Conservation (phyloP, 2,888 invertebrate genomes). For the Polydesmus complanatus region DNA sequence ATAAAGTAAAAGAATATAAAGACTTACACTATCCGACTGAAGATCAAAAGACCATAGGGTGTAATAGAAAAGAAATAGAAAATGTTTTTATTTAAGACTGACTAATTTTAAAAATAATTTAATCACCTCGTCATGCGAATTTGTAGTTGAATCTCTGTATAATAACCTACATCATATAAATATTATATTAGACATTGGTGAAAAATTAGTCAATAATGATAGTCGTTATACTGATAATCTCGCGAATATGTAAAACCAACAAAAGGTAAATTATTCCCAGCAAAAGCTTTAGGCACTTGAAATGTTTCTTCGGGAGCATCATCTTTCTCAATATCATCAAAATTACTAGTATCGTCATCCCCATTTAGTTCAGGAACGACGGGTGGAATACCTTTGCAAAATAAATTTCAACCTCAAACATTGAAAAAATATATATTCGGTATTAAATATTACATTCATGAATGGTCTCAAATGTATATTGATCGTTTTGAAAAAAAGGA, state of each 20-base stretch:
- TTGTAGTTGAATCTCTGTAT: not conserved
- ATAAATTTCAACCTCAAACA: slow-evolving; percentile 3
- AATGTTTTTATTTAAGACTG: not conserved
- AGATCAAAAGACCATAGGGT: slow-evolving; percentile 2
- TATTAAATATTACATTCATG: slow-evolving; percentile 70
- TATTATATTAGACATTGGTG: not conserved
- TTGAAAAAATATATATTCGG: slow-evolving; percentile 15
- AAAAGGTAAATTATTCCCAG: slow-evolving; percentile 96
- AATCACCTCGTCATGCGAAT: slow-evolving; percentile 9
- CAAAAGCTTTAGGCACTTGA: slow-evolving; percentile 91
- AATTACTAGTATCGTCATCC: slow-evolving; percentile 96
- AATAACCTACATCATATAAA: slow-evolving; percentile 5
- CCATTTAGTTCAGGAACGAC: slow-evolving; percentile 89
- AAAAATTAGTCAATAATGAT: not conserved
- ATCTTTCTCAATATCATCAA: slow-evolving; percentile 93
- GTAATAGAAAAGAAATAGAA: slow-evolving; percentile 3
- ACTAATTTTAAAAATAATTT: slow-evolving; percentile 2
- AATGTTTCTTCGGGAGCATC: slow-evolving; percentile 86
- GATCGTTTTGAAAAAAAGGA: slow-evolving; percentile 88
- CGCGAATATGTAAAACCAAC: slow-evolving; percentile 96
- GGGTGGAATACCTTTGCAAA: slow-evolving; percentile 76
- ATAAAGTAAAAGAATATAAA: not conserved
- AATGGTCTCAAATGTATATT: slow-evolving; percentile 95
- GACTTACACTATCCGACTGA: slow-evolving; percentile 15
- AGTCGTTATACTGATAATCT: slow-evolving; percentile 53